Evolutionary conservation across 37 sponge, comb jelly and placozoan genomes (phyloP), one percentile per base, ranked within the genome.

Genomic region (Agelas oroides): DNA sequence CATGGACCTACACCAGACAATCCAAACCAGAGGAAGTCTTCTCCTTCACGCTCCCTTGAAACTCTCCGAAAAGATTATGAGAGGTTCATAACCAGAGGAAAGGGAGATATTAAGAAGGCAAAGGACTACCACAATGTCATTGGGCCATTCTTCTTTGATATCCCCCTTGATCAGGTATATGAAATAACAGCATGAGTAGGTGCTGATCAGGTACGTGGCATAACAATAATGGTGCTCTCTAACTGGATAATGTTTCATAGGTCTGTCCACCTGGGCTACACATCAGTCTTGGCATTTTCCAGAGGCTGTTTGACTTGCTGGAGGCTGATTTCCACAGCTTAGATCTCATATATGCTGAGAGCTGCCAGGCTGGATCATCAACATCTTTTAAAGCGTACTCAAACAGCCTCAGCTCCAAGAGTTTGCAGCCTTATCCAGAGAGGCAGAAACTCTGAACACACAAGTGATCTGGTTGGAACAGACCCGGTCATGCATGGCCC

Each of bases 61-160:
- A 31, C 72, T 17, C 71, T 82, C 8, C 38, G 27, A 18, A 0
- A 0, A 2, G 67, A 70, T 39, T 35, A 55, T 11, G 34, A 56
- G 40, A 18, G 19, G 34, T 70, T 82, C 54, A 0, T 14, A 23
- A 30, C 31, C 15, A 59, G 1, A 6, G 24, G 52, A 16, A 13
- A 54, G 12, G 46, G 53, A 31, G 46, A 77, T 21, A 1, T 77
- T 20, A 70, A 69, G 34, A 3, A 31, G 39, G 86, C 86, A 21
- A 86, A 86, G 33, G 30, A 59, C 62, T 59, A 60, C 70, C 65
- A 86, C 64, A 86, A 86, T 70, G 78, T 70, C 53, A 78, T 86
- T 30, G 6, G 55, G 60, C 63, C 70, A 2, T 63, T 38, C 55
- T 34, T 86, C 8, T 20, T 20, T 61, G 33, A 57, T 17, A 36